Evolutionary conservation across 2,888 invertebrate species (phyloP).

Genomic region (Euclidia mi): DNA sequence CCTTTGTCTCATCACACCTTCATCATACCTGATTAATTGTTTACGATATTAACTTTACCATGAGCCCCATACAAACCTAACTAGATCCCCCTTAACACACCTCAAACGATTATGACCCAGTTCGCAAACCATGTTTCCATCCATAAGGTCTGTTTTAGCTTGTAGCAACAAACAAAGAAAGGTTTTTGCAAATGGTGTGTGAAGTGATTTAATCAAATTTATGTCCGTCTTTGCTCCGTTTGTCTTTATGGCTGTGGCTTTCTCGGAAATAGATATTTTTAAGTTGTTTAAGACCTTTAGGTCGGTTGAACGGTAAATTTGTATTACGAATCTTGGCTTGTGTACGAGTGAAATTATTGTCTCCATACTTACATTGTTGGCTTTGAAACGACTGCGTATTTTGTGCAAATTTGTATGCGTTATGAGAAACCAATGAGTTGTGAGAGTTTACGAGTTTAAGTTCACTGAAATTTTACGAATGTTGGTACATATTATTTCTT

Average conservation of each 20-base stretch:
- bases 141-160: slow-evolving; percentile 57
- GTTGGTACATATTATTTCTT: too few species aligned
- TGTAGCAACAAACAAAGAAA: slow-evolving; percentile 60
- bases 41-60: slow-evolving; percentile 54
- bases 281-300: slow-evolving; percentile 53
- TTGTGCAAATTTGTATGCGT: neutral
- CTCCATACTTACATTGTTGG: slow-evolving; percentile 16
- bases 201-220: slow-evolving; percentile 81
- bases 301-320: slow-evolving; percentile 38
- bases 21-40: slow-evolving; percentile 77
- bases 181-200: slow-evolving; percentile 78
- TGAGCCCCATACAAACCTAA: slow-evolving; percentile 51
- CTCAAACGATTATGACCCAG: slow-evolving; percentile 46
- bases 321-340: slow-evolving; percentile 31
- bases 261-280: slow-evolving; percentile 61
- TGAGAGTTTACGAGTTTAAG: too few species aligned
- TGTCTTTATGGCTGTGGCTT: slow-evolving; percentile 64
- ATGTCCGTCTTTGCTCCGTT: slow-evolving; percentile 69
- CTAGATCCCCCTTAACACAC: slow-evolving; percentile 50
- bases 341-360: slow-evolving; percentile 18
- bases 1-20: slow-evolving; percentile 61
- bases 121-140: slow-evolving; percentile 29
- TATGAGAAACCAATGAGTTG: neutral
- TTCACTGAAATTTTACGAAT: too few species aligned
- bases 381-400: slow-evolving; percentile 1